Evolutionary conservation across 1,140 invertebrate species (phyloP), one percentile per base, ranked within the genome.

Genomic region (Procambarus clarkii): DNA sequence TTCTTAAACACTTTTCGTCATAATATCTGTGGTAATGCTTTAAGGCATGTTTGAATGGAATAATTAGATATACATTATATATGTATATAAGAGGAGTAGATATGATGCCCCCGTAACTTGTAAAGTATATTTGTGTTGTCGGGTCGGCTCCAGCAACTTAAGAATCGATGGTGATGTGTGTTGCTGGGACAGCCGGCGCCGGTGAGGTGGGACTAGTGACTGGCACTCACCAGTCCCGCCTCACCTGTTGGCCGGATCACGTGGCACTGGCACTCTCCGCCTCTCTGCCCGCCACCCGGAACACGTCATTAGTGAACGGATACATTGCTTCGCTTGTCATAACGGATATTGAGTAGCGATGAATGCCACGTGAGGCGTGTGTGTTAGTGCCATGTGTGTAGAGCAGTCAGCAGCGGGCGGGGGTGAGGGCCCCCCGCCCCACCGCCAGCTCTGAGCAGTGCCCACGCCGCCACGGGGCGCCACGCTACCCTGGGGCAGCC

Each of bases 91-190:
- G 69, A 74, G 24, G 69, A 34, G 34, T 34, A 34, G 34, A 34
- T 34, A 34, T 34, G 34, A 34, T 34, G 8, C 1, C 21, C 69
- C 5, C 69, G 34, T 34, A 34, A 34, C 34, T 34, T 74, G n/a
- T 74, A n/a, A 24, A 21, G 8, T 8, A 11, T 74, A 74, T 74
- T 74, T 34, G 15, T 9, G 24, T 8, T 74, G 8, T 11, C 11
- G 69, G 24, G 21, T 13, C 46, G n/a, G 79, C 21, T 34, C 87
- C 80, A 79, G 87, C 87, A 89, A 89, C 80, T 24, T 9, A 48
- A 21, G 79, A 89, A 89, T 89, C 87, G 71, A 89, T 89, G 74
- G 85, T 71, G 13, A 50, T n/a, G 82, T 91, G 88, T 78, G 88
- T 91, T 91, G 88, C 88, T 80, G 88, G 76, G 54, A 71, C 84